Conservation (phyloP, 2,113 vertebrate genomes). For the Philantomba maxwellii region DNA sequence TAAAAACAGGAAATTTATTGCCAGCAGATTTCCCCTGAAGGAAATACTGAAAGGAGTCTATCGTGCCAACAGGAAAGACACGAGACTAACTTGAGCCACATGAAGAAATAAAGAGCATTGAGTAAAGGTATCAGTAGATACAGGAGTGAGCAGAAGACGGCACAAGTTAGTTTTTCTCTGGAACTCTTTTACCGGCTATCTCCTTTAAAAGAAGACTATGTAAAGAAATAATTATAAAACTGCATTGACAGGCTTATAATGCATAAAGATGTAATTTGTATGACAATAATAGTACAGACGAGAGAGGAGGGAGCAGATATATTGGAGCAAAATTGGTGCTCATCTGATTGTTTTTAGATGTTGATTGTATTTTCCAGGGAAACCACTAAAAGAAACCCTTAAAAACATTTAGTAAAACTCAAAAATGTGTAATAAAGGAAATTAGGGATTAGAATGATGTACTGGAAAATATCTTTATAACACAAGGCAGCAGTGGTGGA, state of each 20-base stretch:
- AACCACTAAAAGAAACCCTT: not conserved
- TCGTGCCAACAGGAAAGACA: not conserved
- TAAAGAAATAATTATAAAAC: not conserved
- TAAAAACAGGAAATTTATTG: not conserved
- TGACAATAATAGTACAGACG: not conserved
- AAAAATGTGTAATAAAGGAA: not conserved
- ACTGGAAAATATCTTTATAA: not conserved
- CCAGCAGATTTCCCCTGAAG: not conserved
- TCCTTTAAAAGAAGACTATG: not conserved
- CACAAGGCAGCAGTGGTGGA: not conserved
- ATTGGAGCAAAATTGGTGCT: not conserved
- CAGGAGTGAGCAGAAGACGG: not conserved
- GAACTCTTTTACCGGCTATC: not conserved
- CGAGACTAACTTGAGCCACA: not conserved
- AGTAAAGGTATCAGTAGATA: not conserved
- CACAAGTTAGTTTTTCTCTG: not conserved
- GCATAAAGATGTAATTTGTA: not conserved
- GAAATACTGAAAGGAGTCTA: not conserved
- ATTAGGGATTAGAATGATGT: not conserved
- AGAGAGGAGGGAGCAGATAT: not conserved
- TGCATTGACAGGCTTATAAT: not conserved
- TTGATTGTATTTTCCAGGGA: not conserved
- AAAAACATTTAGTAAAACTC: not conserved
- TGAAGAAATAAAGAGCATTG: not conserved
- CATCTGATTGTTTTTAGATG: not conserved